phyloP scores from a whole-genome alignment of 1,140 invertebrate genomes.

The Psix sp. region DNA sequence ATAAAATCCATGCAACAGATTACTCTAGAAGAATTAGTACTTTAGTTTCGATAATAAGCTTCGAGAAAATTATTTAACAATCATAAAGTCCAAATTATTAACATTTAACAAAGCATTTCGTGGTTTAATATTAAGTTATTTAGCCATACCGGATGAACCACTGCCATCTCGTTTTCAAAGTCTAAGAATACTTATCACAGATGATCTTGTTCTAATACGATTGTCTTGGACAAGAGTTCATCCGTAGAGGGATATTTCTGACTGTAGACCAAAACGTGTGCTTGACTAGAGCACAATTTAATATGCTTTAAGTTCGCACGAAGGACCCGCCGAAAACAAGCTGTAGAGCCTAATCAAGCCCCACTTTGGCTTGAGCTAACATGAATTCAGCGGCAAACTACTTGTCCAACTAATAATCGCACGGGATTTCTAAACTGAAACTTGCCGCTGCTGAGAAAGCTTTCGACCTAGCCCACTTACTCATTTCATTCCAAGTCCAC shows the following conservation, averaged over 20 bases:
- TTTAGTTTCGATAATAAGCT: too few species aligned
- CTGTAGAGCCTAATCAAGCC: conserved; percentile 72
- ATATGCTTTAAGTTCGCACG: conserved; percentile 72
- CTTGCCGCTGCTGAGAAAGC: conserved; percentile 49
- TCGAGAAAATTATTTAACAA: too few species aligned
- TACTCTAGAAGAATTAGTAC: too few species aligned
- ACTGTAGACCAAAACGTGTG: conserved; percentile 60
- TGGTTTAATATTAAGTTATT: too few species aligned
- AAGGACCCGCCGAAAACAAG: conserved; percentile 65
- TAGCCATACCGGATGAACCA: too few species aligned
- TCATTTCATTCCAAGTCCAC: conserved; percentile 46
- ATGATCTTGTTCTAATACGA: conserved; percentile 40
- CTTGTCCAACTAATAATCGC: conserved; percentile 75
- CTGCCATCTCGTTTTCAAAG: conserved; percentile 19
- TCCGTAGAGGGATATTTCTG: too few species aligned
- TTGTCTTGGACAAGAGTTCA: conserved; percentile 51
- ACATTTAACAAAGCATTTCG: too few species aligned
- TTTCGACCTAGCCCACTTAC: conserved; percentile 32
- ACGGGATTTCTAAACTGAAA: conserved; percentile 66
- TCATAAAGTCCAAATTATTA: too few species aligned
- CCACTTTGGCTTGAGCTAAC: conserved; percentile 66
- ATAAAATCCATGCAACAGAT: too few species aligned
- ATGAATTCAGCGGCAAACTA: conserved; percentile 63
- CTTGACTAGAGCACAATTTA: conserved; percentile 73
- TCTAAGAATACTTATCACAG: conserved; percentile 34